Evolutionary conservation across 2,113 vertebrate genomes (phyloP).

Genomic region (Antechinus flavipes): DNA sequence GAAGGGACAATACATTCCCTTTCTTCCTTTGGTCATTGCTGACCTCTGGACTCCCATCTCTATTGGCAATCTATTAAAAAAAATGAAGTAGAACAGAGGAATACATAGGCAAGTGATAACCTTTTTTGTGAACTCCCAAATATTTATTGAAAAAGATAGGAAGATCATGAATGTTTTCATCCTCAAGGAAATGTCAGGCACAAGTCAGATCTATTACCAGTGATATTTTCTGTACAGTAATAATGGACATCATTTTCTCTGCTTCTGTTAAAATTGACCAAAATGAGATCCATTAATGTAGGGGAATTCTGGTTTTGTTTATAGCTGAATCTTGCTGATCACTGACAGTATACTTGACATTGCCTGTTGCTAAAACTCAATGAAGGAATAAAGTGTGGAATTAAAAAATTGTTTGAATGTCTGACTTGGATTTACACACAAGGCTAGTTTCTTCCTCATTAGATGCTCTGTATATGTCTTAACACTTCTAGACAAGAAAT

Average conservation of each 20-base stretch:
- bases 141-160: not conserved
- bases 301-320: not conserved
- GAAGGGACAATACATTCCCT: not conserved
- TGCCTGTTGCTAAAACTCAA: not conserved
- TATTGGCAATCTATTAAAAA: not conserved
- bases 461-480: not conserved
- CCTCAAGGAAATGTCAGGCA: not conserved
- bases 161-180: not conserved
- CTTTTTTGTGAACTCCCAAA: not conserved
- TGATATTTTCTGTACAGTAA: not conserved
- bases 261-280: not conserved
- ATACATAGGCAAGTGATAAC: not conserved
- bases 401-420: not conserved
- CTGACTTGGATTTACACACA: not conserved
- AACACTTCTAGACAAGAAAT: not conserved
- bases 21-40: not conserved
- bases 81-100: not conserved
- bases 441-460: not conserved
- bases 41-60: not conserved
- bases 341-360: not conserved
- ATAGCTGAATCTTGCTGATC: not conserved
- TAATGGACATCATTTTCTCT: not conserved
- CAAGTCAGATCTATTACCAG: not conserved
- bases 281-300: not conserved
- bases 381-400: not conserved